Percentiles rank a stretch among this genome's conserved stretches.
Evolutionary conservation across 1,140 invertebrate genomes (phyloP).

Genomic region (Heliconius hewitsoni): DNA sequence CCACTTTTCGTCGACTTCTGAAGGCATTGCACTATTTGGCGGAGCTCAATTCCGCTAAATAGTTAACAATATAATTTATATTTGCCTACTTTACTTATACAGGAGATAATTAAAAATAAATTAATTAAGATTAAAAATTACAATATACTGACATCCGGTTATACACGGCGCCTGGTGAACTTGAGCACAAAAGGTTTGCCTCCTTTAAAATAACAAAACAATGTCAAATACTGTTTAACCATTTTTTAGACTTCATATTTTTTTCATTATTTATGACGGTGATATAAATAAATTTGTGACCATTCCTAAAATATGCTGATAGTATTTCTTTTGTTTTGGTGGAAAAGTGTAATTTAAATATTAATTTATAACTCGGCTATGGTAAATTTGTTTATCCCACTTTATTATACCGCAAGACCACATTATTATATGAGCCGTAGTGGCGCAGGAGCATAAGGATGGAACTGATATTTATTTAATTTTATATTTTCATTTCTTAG

Average conservation of each 20-base stretch:
- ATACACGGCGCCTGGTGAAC: neutral
- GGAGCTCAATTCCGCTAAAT: no score
- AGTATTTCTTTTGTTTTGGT: neutral
- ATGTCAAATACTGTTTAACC: neutral
- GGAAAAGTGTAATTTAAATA: neutral
- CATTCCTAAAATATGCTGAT: neutral
- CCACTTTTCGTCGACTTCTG: no score
- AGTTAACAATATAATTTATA: no score
- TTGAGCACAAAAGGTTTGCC: neutral
- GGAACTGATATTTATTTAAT: no score
- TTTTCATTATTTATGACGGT: neutral
- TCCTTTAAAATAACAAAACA: neutral
- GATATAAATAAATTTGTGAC: neutral
- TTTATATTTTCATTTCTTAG: no score
- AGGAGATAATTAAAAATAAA: neutral
- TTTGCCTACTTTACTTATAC: neutral
- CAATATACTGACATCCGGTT: neutral
- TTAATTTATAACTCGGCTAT: no score
- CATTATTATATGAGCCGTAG: no score
- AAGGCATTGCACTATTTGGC: no score
- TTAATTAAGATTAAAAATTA: no score
- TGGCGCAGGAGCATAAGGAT: no score
- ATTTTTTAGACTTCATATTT: neutral
- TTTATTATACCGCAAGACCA: no score
- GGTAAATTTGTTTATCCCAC: no score